Evolutionary conservation across 2,113 vertebrate genomes (phyloP).

Genomic region (Capreolus pygargus): DNA sequence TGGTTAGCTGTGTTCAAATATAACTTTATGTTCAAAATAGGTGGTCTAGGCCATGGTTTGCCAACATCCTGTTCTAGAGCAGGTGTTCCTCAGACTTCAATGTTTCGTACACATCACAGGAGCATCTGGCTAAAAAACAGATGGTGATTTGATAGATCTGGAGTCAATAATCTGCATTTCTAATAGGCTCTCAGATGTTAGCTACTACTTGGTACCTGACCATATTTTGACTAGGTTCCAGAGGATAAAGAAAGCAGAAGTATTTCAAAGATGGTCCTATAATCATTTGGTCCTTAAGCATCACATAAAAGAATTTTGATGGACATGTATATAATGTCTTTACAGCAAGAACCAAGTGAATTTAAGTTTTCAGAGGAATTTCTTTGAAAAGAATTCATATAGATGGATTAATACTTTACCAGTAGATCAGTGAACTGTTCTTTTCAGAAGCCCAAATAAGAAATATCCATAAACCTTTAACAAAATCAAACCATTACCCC

Average conservation of each 20-base stretch:
- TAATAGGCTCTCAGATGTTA: background rate
- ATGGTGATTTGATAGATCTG: background rate
- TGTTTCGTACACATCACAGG: background rate
- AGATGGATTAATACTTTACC: slow-evolving; percentile 13
- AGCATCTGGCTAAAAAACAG: background rate
- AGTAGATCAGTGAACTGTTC: background rate
- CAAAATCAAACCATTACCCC: background rate
- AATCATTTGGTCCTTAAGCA: background rate
- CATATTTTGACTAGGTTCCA: background rate
- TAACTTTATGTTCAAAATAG: slow-evolving; percentile 10
- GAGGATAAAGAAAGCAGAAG: background rate
- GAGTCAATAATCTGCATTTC: background rate
- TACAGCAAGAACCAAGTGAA: slow-evolving; percentile 6
- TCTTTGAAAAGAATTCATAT: background rate
- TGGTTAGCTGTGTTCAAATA: background rate
- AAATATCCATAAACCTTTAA: background rate
- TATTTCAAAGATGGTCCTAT: background rate
- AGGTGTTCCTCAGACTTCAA: background rate
- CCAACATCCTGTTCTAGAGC: background rate
- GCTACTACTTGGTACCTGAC: background rate
- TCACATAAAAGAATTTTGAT: slow-evolving; percentile 26
- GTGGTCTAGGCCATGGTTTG: background rate
- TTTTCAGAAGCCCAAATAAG: slow-evolving; percentile 17
- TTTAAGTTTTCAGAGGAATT: slow-evolving; percentile 1
- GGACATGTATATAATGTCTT: background rate